Evolutionary conservation across 2,888 invertebrate species (phyloP).

Genomic region (Acrocyrtus sp.): DNA sequence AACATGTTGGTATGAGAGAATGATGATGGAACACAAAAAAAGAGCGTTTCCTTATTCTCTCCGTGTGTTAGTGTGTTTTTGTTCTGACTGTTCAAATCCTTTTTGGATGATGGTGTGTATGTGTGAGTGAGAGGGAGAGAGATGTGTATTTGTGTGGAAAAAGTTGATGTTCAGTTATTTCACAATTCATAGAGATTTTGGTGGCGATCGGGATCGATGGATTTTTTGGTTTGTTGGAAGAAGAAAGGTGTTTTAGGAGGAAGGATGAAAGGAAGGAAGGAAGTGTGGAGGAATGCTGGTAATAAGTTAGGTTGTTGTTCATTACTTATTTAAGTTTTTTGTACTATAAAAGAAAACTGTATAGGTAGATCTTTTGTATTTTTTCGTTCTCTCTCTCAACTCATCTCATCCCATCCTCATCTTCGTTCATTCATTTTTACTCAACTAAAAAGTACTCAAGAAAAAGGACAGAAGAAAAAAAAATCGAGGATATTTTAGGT

Average conservation of each 20-base stretch:
- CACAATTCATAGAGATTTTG: slow-evolving; percentile 49
- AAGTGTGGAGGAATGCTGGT: too few relatives aligned
- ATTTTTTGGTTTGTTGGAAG: too few relatives aligned
- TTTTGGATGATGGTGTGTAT: neutral
- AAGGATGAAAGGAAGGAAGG: slow-evolving; percentile 40
- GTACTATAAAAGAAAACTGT: slow-evolving; percentile 15
- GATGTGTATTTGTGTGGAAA: slow-evolving; percentile 28
- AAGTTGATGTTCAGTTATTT: slow-evolving; percentile 47
- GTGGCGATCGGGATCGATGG: slow-evolving; percentile 39
- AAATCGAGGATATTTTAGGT: too few relatives aligned
- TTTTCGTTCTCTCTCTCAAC: neutral
- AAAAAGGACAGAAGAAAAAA: too few relatives aligned
- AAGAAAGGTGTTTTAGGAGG: slow-evolving; percentile 22
- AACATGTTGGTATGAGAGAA: slow-evolving; percentile 18
- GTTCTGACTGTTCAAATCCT: slow-evolving; percentile 13
- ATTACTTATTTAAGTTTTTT: too few relatives aligned
- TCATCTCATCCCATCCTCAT: slow-evolving; percentile 1
- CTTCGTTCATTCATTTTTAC: too few relatives aligned
- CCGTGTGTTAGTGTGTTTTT: neutral
- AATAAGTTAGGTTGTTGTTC: too few relatives aligned
- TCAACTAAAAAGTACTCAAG: too few relatives aligned
- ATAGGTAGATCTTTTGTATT: slow-evolving; percentile 2
- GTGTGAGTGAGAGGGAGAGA: neutral
- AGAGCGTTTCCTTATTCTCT: slow-evolving; percentile 26
- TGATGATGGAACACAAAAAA: slow-evolving; percentile 6